These are phyloP conservation scores for Pantala flavescens DNA, from an alignment of 1,140 invertebrate genomes.

Conservation along the genomic window DNA sequence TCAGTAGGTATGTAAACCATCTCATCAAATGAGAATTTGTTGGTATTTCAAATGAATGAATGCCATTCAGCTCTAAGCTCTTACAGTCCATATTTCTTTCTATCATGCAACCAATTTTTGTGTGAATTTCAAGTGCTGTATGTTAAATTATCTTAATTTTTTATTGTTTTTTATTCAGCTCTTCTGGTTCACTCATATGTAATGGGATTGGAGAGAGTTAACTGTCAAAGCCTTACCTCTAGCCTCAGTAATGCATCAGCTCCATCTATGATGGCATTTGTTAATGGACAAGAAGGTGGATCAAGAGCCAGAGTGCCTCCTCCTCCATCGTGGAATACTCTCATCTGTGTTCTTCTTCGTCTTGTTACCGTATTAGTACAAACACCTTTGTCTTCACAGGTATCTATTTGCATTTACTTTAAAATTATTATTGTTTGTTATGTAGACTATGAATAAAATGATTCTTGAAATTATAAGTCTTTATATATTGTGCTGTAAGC, in stretches of 20 bases:
- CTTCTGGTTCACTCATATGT: slow-evolving; percentile 48
- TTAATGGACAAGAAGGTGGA: slow-evolving; percentile 26
- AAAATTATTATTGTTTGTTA: slow-evolving; percentile 19
- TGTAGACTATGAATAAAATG: too few species aligned
- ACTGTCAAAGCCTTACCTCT: slow-evolving; percentile 36
- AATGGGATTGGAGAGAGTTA: slow-evolving; percentile 44
- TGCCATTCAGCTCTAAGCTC: too few species aligned
- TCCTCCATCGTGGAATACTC: slow-evolving; percentile 54
- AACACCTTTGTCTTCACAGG: slow-evolving; percentile 44
- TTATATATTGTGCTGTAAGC: too few species aligned
- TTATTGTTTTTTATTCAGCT: slow-evolving; percentile 27
- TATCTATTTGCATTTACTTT: slow-evolving; percentile 23
- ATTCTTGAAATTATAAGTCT: too few species aligned
- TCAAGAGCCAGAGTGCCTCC: slow-evolving; percentile 50
- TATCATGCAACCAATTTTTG: too few species aligned
- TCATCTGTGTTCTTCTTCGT: slow-evolving; percentile 58
- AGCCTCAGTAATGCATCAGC: slow-evolving; percentile 20
- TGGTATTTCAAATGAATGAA: too few species aligned
- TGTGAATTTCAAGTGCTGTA: too few species aligned
- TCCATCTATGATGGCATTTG: not conserved
- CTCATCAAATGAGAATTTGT: too few species aligned
- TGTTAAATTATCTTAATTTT: too few species aligned
- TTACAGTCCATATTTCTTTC: too few species aligned
- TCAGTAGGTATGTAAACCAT: slow-evolving; percentile 44
- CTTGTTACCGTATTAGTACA: slow-evolving; percentile 56